A percentile compares a stretch with the other conserved stretches of the same genome.
Evolutionary conservation across 2,797 vertebrate genomes (phyloP).

Genomic region (Graptemys geographica): DNA sequence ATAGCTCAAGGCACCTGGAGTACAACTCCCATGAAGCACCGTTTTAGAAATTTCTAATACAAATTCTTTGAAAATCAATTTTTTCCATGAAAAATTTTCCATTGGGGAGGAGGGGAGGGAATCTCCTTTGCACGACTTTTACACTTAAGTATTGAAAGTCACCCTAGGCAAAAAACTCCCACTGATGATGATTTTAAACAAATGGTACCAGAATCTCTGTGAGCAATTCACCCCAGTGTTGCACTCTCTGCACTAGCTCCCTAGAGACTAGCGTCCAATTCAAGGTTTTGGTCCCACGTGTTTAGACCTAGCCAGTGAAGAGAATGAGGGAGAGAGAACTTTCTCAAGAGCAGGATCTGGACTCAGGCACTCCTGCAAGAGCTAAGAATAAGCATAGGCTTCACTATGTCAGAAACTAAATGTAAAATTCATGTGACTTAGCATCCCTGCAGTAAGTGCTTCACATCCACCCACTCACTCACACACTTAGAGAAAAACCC

Average conservation of each 20-base stretch:
- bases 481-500: neutral
- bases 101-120: neutral
- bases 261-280: neutral
- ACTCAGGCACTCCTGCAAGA: neutral
- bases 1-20: neutral
- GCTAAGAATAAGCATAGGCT: neutral
- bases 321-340: neutral
- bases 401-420: neutral
- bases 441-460: neutral
- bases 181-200: neutral
- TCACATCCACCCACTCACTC: neutral
- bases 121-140: neutral
- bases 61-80: neutral
- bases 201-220: neutral
- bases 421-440: neutral
- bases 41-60: neutral
- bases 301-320: neutral
- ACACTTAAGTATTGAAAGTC: neutral
- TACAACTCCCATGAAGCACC: neutral
- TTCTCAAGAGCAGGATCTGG: neutral
- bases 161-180: neutral
- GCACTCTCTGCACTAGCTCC: neutral
- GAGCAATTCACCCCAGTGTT: neutral
- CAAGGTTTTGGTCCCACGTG: neutral
- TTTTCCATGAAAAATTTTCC: neutral